These are phyloP conservation scores for Psammodynastes pulverulentus DNA, from an alignment of 2,113 vertebrate genomes.

Conservation along the genomic window DNA sequence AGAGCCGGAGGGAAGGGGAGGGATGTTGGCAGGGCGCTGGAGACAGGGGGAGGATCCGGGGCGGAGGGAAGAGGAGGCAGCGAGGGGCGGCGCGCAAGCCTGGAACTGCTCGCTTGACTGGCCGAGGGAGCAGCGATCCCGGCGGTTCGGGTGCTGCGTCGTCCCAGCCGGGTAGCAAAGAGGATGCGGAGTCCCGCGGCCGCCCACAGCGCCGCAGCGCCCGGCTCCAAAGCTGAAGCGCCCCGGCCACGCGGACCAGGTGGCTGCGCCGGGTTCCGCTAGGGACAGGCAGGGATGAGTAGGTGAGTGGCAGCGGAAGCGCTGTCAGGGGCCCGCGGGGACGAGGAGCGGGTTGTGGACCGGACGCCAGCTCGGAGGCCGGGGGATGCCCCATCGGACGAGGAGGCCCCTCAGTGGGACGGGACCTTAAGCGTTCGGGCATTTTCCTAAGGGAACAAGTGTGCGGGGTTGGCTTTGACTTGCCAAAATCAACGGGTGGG, in stretches of 20 bases:
- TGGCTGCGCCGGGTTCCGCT: neutral
- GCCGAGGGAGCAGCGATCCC: neutral
- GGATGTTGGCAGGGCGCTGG: neutral
- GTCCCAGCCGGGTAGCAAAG: conserved; percentile 3
- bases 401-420: neutral
- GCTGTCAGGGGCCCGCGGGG: neutral
- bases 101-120: neutral
- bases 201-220: neutral
- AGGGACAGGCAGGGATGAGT: conserved; percentile 2
- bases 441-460: neutral
- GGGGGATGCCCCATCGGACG: neutral
- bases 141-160: neutral
- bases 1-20: neutral
- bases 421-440: neutral
- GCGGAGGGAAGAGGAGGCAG: neutral
- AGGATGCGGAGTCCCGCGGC: conserved; percentile 7
- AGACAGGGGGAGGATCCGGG: neutral
- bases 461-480: neutral
- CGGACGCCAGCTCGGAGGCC: neutral
- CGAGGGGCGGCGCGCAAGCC: conserved; percentile 12
- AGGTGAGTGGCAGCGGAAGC: conserved; percentile 8
- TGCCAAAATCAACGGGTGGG: conserved; percentile 30
- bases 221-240: neutral
- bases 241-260: conserved; percentile 12
- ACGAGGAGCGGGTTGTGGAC: neutral